A percentile compares a stretch with the other conserved stretches of the same genome.
Evolutionary conservation across 2,888 invertebrate species (phyloP).

Genomic region (Dicroscelio sp.): DNA sequence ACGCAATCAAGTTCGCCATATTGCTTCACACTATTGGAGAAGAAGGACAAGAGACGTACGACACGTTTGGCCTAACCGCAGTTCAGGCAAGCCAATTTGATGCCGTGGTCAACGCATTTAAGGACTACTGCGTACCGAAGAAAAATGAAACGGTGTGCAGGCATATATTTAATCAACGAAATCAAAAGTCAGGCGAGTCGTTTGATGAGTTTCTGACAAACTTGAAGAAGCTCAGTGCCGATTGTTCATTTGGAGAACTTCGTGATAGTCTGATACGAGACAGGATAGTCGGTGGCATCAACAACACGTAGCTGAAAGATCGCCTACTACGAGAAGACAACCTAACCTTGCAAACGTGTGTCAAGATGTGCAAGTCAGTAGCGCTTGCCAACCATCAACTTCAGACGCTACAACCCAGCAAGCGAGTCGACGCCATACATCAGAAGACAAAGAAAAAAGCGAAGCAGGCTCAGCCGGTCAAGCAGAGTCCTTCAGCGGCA

Average conservation of each 20-base stretch:
- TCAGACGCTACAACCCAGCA: conserved; percentile 38
- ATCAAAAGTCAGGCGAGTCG: conserved; percentile 71
- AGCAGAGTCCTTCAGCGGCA: background rate
- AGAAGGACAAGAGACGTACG: background rate
- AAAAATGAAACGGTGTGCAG: conserved; percentile 69
- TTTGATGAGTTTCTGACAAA: conserved; percentile 82
- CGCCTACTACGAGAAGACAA: conserved; percentile 79
- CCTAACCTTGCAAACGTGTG: conserved; percentile 67
- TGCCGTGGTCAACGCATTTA: conserved; percentile 72
- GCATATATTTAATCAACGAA: conserved; percentile 80
- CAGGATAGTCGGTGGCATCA: conserved; percentile 79
- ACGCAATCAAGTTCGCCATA: background rate
- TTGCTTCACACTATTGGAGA: background rate
- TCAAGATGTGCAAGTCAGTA: conserved; percentile 75
- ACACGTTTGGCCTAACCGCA: conserved; percentile 79
- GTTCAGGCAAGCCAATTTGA: conserved; percentile 29
- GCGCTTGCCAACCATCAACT: conserved; percentile 75
- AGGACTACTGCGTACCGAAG: conserved; percentile 59
- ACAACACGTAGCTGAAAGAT: conserved; percentile 76
- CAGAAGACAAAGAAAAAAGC: background rate
- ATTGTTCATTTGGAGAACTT: conserved; percentile 80
- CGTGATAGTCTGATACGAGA: conserved; percentile 83
- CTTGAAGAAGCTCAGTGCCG: conserved; percentile 74
- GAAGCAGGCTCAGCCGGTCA: background rate
- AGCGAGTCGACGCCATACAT: background rate